Evolutionary conservation across 2,888 invertebrate genomes (phyloP), one percentile per base, ranked within the genome.

Genomic region (Nomada ruficornis): DNA sequence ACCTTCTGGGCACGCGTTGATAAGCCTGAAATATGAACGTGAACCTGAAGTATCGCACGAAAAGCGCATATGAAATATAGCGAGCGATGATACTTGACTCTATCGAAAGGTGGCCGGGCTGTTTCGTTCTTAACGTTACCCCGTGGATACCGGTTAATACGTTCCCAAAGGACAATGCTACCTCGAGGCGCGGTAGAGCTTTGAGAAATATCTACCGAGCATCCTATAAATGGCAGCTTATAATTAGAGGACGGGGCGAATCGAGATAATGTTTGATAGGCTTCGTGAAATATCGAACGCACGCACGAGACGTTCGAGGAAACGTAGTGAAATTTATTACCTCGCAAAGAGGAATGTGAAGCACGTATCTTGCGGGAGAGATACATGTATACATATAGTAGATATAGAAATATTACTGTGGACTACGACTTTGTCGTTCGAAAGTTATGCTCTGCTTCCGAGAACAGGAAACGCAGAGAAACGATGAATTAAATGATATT

Each of bases 151-250:
- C 26, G 23, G 71, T 70, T 54, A 54, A 57, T 71, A 68, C 64
- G 55, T 72, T 59, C 42, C 60, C 73, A 63, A 55, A 83, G 86
- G 85, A 85, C 80, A 85, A 76, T 85, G 70, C 65, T 57, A 42
- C 65, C 85, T 70, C 73, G 67, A 55, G 85, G 85, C 85, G 62
- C 36, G 64, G 52, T 23, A 29, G 50, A 59, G 10, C 62, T 71
- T 70, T 65, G 65, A 77, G 69, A 83, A 77, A 75, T 72, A 44
- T 79, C 75, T 64, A 10, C 55, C 20, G 55, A 11, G 26, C 54
- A 60, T 75, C 62, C 80, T 75, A 63, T 64, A 59, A 73, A 77
- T 63, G 60, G 70, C 60, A 63, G 67, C 72, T 78, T 86, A 65
- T 81, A 86, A 86, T 86, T 86, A 86, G 64, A 57, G 74, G 83